Percentiles rank a stretch among this genome's conserved stretches.
Evolutionary conservation across 2,888 invertebrate species (phyloP).

Genomic region (Cabera pusaria): DNA sequence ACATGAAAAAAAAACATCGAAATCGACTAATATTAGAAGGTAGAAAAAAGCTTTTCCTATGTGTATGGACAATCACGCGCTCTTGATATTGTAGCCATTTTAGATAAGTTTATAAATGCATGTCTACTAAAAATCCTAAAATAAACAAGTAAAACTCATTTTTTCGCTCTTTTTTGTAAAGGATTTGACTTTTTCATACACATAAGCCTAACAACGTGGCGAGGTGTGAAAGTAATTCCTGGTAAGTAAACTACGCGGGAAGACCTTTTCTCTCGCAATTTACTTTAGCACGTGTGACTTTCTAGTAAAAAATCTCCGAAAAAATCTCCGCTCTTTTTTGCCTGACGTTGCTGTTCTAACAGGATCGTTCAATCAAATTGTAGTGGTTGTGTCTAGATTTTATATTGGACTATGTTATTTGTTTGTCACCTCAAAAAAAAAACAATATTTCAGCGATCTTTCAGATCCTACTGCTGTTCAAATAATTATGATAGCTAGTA

Average conservation of each 20-base stretch:
- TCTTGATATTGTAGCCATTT: too few species aligned
- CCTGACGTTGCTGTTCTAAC: slow-evolving; percentile 8
- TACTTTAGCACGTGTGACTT: slow-evolving; percentile 40
- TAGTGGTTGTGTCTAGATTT: slow-evolving; percentile 5
- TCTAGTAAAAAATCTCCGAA: slow-evolving; percentile 37
- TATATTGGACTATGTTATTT: neutral
- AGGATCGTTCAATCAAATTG: slow-evolving; percentile 12
- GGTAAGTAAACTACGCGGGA: slow-evolving; percentile 41
- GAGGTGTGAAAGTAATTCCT: slow-evolving; percentile 32
- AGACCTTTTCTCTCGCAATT: slow-evolving; percentile 48
- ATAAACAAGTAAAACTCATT: too few species aligned
- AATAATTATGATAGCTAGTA: neutral
- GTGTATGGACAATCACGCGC: too few species aligned
- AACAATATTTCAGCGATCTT: too few species aligned
- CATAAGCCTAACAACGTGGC: slow-evolving; percentile 13
- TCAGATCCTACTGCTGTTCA: neutral
- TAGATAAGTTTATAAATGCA: too few species aligned
- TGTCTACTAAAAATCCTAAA: too few species aligned
- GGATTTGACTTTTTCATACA: slow-evolving; percentile 13
- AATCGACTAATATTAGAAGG: too few species aligned
- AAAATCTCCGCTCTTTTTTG: slow-evolving; percentile 36
- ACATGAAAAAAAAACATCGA: too few species aligned
- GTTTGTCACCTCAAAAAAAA: too few species aligned
- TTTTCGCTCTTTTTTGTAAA: too few species aligned
- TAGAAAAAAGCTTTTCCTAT: too few species aligned